Conservation (phyloP, 1,140 invertebrate genomes). For the Drosophila kohkoa region DNA sequence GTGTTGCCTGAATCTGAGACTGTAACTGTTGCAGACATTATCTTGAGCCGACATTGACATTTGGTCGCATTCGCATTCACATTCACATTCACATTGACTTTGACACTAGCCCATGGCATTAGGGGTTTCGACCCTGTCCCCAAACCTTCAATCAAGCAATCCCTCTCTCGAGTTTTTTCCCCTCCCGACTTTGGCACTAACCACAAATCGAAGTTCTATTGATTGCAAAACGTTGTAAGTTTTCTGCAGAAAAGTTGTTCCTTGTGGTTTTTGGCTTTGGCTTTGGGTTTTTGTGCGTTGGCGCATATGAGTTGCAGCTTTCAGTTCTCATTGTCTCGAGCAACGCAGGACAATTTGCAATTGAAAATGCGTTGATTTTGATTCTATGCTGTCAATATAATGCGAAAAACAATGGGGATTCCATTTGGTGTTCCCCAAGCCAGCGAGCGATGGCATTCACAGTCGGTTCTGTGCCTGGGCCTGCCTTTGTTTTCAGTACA, state of each 20-base stretch:
- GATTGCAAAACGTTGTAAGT: constrained; percentile 74
- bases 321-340: constrained; percentile 42
- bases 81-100: constrained; percentile 68
- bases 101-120: constrained; percentile 47
- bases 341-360: constrained; percentile 26
- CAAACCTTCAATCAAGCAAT: too few relatives aligned
- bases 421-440: neutral
- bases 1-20: constrained; percentile 6
- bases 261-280: constrained; percentile 28
- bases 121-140: constrained; percentile 17
- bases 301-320: constrained; percentile 70
- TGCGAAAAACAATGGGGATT: constrained; percentile 58
- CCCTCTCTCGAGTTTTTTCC: neutral
- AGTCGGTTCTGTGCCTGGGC: constrained; percentile 19
- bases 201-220: constrained; percentile 52
- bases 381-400: constrained; percentile 67
- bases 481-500: constrained; percentile 65
- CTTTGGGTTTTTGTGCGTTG: constrained; percentile 45
- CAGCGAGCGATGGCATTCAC: constrained; percentile 36
- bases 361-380: constrained; percentile 60
- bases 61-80: constrained; percentile 54
- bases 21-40: constrained; percentile 49
- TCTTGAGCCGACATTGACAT: constrained; percentile 74
- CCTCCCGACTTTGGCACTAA: constrained; percentile 1
- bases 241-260: constrained; percentile 51